Percentiles rank a stretch among this genome's conserved stretches.
phyloP scores from a whole-genome alignment of 1,140 invertebrate species.

The Hetaerina americana region DNA sequence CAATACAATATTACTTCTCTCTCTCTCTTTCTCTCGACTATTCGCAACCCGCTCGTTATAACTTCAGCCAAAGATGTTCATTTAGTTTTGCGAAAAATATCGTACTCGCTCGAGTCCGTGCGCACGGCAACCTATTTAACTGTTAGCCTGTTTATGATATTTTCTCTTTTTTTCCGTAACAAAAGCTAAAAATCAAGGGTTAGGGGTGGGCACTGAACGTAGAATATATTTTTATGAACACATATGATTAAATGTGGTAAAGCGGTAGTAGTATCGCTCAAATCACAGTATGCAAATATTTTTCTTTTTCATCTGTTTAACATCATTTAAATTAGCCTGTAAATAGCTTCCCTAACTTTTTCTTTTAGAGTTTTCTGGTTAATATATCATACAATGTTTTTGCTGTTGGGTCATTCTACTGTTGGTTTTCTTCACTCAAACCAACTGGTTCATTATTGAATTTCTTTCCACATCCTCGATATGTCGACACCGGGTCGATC shows the following conservation, averaged over 20 bases:
- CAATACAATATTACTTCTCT: no score
- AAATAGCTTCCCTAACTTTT: background rate
- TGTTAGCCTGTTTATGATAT: background rate
- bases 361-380: background rate
- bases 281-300: background rate
- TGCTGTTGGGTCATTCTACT: background rate
- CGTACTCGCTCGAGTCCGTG: background rate
- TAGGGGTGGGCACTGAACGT: no score
- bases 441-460: background rate
- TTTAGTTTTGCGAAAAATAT: no score
- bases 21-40: no score
- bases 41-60: no score
- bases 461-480: background rate
- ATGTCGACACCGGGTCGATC: no score
- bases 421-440: background rate
- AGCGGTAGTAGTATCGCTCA: background rate
- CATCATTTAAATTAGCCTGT: background rate
- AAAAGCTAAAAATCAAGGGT: background rate
- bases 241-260: background rate
- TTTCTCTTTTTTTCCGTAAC: background rate
- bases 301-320: background rate
- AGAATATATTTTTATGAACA: conserved; percentile 1
- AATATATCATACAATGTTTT: background rate
- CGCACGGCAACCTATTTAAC: background rate
- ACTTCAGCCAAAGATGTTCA: no score